Conservation (phyloP, 2,888 invertebrate genomes). For the Leucoptera coffeella region DNA sequence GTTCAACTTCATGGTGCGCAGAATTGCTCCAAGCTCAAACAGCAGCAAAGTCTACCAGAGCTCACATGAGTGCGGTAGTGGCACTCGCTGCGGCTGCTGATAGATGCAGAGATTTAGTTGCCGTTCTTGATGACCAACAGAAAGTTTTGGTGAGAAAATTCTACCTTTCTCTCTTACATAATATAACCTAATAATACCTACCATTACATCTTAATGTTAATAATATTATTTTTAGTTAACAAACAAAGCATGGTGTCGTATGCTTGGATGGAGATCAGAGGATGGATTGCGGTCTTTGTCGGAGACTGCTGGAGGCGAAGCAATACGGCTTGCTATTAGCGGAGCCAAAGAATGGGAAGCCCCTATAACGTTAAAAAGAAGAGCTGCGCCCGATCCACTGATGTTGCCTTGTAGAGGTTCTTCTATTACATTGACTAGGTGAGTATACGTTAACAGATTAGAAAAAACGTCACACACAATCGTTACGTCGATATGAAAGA, state of each 20-base stretch:
- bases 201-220: constrained; percentile 1
- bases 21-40: constrained; percentile 76
- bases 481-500: too few relatives aligned
- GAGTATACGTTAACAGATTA: too few relatives aligned
- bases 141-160: constrained; percentile 62
- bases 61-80: constrained; percentile 72
- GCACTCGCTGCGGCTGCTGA: constrained; percentile 83
- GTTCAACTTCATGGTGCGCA: constrained; percentile 54
- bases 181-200: too few relatives aligned
- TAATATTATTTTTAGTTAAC: constrained; percentile 59
- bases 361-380: constrained; percentile 68
- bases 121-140: constrained; percentile 81
- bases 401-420: constrained; percentile 38
- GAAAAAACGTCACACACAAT: too few relatives aligned
- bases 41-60: constrained; percentile 67
- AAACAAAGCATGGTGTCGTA: constrained; percentile 79
- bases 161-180: background rate
- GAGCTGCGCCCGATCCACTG: constrained; percentile 68
- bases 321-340: constrained; percentile 43
- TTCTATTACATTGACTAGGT: constrained; percentile 30
- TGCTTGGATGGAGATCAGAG: constrained; percentile 59
- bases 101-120: constrained; percentile 78
- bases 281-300: constrained; percentile 24
- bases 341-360: constrained; percentile 72
- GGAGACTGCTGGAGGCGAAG: constrained; percentile 43